A percentile compares a stretch with the other conserved stretches of the same genome.
Evolutionary conservation across 2,113 vertebrate species (phyloP).

Genomic region (Ctenomys sociabilis): DNA sequence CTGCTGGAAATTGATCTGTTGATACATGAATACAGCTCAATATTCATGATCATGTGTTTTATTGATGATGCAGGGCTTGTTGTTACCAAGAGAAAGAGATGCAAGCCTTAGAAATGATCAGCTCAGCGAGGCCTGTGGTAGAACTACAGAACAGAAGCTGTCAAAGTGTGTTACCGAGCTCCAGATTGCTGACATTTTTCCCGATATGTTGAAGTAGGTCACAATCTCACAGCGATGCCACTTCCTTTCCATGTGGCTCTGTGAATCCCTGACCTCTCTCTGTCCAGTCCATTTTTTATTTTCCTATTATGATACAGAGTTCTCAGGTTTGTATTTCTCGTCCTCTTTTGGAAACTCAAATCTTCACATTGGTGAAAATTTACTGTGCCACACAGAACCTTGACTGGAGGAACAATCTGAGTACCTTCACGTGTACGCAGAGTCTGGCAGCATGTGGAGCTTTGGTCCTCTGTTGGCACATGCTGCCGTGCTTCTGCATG

Average conservation of each 20-base stretch:
- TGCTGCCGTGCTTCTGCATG: background rate
- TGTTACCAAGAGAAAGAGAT: background rate
- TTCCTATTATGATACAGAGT: background rate
- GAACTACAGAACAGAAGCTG: slow-evolving; percentile 40
- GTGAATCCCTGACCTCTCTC: background rate
- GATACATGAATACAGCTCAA: background rate
- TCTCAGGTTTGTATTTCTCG: background rate
- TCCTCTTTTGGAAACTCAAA: background rate
- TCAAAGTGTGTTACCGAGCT: background rate
- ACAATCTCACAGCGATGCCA: background rate
- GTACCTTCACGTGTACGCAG: background rate
- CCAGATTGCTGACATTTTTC: slow-evolving; percentile 55
- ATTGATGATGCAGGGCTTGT: background rate
- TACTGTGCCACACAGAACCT: background rate
- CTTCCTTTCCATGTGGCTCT: slow-evolving; percentile 5
- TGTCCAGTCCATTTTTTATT: background rate
- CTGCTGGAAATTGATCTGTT: background rate
- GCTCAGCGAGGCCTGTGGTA: background rate
- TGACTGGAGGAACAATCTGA: background rate
- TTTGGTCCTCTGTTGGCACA: background rate
- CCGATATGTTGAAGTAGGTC: slow-evolving; percentile 37
- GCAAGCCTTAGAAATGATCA: background rate
- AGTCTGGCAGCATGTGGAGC: background rate
- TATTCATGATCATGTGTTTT: background rate
- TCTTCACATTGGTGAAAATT: slow-evolving; percentile 34